Evolutionary conservation across 1,140 invertebrate genomes (phyloP), one percentile per base, ranked within the genome.

Genomic region (Dolichoris vasculosae): DNA sequence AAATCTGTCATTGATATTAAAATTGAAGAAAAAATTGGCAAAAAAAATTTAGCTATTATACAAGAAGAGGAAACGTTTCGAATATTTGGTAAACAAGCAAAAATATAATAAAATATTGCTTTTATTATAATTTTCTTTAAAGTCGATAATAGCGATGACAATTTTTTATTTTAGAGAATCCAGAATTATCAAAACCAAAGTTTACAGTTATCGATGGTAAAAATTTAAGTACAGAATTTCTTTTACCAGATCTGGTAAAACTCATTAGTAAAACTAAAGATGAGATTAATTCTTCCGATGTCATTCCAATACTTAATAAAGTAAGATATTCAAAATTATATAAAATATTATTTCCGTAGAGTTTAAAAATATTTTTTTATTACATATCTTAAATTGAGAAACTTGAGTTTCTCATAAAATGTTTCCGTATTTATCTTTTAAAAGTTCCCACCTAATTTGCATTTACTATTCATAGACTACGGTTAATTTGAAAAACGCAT

Each of bases 171-270:
- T n/a, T 67, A 93, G 93, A 93, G 87, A 93, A 93, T 88, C 90
- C 93, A 0, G 91, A 92, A 64, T 85, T 93, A 77, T 91, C 92
- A 46, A 93, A 92, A 78, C 93, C 93, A 11, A 86, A 92, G 51
- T 86, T 90, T 35, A 93, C 91, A 30, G 87, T 89, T 15, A 80
- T 93, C 64, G 86, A 92, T 64, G 86, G 87, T 32, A 89, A 89
- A 78, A 89, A 87, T 83, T 88, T 93, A 46, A 91, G 88, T 55
- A 87, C 89, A 40, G 89, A 92, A 84, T 93, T 91, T 88, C 90
- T 89, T 88, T 87, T 91, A 64, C 85, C 89, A 20, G 91, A 92
- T 76, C 71, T 93, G 71, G 89, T 83, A 67, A 80, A 67, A 9
- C 83, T 93, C 7, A 89, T 91, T 46, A 89, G 81, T n/a, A 92